Conservation (phyloP, 2,797 vertebrate genomes). For the Nannoperca australis region DNA sequence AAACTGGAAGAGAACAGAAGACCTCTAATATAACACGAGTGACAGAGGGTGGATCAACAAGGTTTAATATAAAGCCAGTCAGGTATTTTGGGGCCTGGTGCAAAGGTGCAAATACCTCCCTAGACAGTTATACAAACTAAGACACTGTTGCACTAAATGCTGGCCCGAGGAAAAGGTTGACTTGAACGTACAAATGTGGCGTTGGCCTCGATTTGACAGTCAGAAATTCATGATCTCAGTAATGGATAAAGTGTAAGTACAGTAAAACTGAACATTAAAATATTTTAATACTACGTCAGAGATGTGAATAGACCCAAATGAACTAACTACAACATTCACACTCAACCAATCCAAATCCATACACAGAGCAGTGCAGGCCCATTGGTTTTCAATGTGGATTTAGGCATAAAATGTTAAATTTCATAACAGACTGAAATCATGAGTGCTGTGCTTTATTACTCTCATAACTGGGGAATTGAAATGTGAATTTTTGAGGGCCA, state of each 20-base stretch:
- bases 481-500: constrained; percentile 12
- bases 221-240: not conserved
- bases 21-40: constrained; percentile 85
- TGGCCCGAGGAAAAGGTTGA: not conserved
- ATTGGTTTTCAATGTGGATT: constrained; percentile 24
- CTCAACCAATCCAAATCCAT: constrained; percentile 1
- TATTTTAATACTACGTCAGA: not conserved
- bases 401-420: constrained; percentile 22
- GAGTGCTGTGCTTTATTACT: constrained; percentile 24
- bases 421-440: constrained; percentile 12
- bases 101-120: constrained; percentile 59
- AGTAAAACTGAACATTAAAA: not conserved
- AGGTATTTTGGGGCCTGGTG: constrained; percentile 61
- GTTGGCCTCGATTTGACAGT: not conserved
- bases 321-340: constrained; percentile 8
- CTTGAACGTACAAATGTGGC: not conserved
- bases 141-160: constrained; percentile 14
- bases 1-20: constrained; percentile 36
- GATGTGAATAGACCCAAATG: constrained; percentile 1
- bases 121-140: constrained; percentile 23
- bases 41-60: constrained; percentile 83
- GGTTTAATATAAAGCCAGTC: constrained; percentile 66
- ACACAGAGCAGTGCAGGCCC: constrained; percentile 7
- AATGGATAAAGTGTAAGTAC: not conserved
- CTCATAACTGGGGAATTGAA: constrained; percentile 27